Evolutionary conservation across 2,888 invertebrate genomes (phyloP).

Genomic region (Sarcophaga subvicina): DNA sequence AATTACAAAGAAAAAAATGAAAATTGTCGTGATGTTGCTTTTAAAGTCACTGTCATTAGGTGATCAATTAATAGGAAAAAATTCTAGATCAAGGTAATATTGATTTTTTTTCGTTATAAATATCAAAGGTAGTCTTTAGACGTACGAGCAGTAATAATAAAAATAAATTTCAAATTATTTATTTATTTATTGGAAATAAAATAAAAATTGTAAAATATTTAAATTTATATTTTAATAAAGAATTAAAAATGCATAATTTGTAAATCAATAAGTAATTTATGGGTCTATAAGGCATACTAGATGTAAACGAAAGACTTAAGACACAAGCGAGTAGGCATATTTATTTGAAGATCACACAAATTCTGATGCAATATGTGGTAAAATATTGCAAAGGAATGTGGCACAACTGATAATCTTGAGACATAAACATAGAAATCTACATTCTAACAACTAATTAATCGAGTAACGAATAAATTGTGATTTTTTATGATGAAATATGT

Average conservation of each 20-base stretch:
- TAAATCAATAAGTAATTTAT: too few relatives aligned
- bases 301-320: constrained; percentile 42
- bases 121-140: neutral
- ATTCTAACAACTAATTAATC: too few relatives aligned
- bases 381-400: too few relatives aligned
- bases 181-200: neutral
- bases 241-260: neutral
- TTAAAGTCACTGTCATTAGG: constrained; percentile 78
- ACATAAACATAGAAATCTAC: too few relatives aligned
- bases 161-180: too few relatives aligned
- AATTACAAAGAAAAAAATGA: constrained; percentile 22
- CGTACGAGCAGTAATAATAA: too few relatives aligned
- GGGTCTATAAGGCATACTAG: too few relatives aligned
- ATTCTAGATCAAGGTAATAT: constrained; percentile 77
- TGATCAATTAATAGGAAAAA: constrained; percentile 80
- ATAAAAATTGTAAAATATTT: neutral
- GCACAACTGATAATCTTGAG: too few relatives aligned
- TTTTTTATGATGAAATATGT: too few relatives aligned
- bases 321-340: constrained; percentile 32
- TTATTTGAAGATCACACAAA: too few relatives aligned
- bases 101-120: neutral
- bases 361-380: too few relatives aligned
- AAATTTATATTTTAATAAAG: neutral
- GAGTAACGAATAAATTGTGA: too few relatives aligned
- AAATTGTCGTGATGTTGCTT: constrained; percentile 79